A percentile compares a stretch with the other conserved stretches of the same genome.
Evolutionary conservation across 1,140 invertebrate genomes (phyloP).

Genomic region (Zaprionus camerounensis): DNA sequence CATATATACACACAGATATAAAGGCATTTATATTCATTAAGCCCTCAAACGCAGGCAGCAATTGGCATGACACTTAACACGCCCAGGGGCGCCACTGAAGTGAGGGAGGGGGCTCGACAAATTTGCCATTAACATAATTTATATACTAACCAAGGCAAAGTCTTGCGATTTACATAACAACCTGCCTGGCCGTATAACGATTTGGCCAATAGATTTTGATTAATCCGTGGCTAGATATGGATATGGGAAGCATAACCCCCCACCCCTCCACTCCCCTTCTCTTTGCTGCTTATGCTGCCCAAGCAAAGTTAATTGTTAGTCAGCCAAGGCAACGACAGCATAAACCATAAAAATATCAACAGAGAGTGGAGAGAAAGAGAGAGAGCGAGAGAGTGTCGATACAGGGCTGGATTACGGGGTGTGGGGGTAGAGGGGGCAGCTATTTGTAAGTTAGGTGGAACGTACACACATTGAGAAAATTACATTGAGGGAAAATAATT

Average conservation of each 20-base stretch:
- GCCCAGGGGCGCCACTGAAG: constrained; percentile 2
- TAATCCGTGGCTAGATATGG: constrained; percentile 25
- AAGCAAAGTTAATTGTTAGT: constrained; percentile 56
- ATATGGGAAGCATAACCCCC: not conserved
- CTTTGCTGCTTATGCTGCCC: not conserved
- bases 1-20: constrained; percentile 12
- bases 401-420: not conserved
- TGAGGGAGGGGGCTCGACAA: constrained; percentile 25
- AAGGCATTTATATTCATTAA: constrained; percentile 72
- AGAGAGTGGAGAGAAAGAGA: not conserved
- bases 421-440: not conserved
- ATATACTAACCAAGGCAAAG: constrained; percentile 44
- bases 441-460: constrained; percentile 9
- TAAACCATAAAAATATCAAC: constrained; percentile 49
- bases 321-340: constrained; percentile 39
- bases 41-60: constrained; percentile 41
- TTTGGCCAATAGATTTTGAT: constrained; percentile 55
- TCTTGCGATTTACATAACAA: constrained; percentile 40
- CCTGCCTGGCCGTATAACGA: constrained; percentile 17
- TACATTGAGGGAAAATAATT: constrained; percentile 54
- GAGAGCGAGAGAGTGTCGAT: no score
- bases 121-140: constrained; percentile 77
- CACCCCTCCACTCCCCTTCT: not conserved
- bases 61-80: constrained; percentile 46
- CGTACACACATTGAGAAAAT: constrained; percentile 41